Conservation (phyloP, 2,113 vertebrate genomes). For the Opisthocomus hoazin region DNA sequence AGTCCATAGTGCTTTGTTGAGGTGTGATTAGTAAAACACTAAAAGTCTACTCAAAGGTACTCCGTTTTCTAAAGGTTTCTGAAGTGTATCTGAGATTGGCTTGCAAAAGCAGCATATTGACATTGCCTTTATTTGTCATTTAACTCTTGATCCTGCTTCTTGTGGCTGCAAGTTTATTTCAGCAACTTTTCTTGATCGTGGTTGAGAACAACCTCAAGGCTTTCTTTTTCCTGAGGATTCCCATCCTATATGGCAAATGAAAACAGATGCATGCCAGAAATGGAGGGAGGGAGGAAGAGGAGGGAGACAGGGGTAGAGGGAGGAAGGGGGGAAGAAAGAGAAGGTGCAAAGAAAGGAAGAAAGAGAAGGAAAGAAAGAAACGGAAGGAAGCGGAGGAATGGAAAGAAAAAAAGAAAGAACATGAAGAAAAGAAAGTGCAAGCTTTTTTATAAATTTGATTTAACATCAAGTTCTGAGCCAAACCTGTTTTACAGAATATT, state of each 20-base stretch:
- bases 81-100: neutral
- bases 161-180: neutral
- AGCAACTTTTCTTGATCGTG: neutral
- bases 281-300: neutral
- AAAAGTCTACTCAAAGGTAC: neutral
- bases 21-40: neutral
- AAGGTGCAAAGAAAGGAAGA: too few relatives aligned
- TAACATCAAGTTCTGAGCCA: conserved; percentile 30
- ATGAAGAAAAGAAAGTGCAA: neutral
- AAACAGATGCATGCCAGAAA: neutral
- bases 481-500: conserved; percentile 37
- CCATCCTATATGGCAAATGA: neutral
- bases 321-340: neutral
- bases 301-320: too few relatives aligned
- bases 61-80: neutral
- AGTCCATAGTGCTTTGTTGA: neutral
- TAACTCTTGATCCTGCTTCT: neutral
- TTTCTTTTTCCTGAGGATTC: neutral
- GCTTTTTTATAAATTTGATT: conserved; percentile 15
- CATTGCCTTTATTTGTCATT: neutral
- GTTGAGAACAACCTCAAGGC: neutral
- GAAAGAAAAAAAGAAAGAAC: neutral
- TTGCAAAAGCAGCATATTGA: neutral
- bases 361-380: neutral
- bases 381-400: neutral